Evolutionary conservation across 2,797 vertebrate genomes (phyloP).

Genomic region (Cichlasoma orientale): DNA sequence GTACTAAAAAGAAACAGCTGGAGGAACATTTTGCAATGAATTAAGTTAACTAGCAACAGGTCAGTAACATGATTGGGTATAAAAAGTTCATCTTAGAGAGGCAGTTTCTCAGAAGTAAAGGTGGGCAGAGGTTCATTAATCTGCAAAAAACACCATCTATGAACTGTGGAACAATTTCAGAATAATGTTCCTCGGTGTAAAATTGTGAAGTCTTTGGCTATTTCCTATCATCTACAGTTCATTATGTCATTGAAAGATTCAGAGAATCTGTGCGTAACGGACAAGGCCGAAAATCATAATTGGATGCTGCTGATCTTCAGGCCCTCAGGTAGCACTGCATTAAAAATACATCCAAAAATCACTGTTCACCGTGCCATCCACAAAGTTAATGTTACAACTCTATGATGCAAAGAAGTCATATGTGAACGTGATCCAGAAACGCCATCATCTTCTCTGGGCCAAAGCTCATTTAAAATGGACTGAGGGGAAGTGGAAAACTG

Average conservation of each 20-base stretch:
- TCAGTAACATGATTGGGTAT: neutral
- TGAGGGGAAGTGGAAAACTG: no score
- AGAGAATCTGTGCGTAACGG: neutral
- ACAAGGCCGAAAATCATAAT: neutral
- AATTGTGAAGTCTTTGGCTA: neutral
- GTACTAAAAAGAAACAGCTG: no score
- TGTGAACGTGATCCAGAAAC: neutral
- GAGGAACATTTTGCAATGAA: no score
- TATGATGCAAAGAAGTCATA: neutral
- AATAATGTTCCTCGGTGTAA: neutral
- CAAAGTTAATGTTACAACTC: no score
- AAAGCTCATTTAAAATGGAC: neutral
- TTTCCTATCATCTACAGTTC: neutral
- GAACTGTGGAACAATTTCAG: neutral
- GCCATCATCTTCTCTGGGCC: neutral
- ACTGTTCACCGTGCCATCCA: neutral
- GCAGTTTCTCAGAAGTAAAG: neutral
- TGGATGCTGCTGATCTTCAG: neutral
- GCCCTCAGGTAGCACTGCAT: neutral
- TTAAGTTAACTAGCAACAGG: no score
- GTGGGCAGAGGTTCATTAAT: neutral
- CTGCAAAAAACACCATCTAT: neutral
- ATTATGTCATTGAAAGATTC: neutral
- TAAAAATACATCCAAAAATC: neutral
- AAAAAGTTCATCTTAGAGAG: neutral